These are phyloP conservation scores for Platygyra sinensis DNA, from an alignment of 64 coral and sea anemone species.

Conservation along the genomic window DNA sequence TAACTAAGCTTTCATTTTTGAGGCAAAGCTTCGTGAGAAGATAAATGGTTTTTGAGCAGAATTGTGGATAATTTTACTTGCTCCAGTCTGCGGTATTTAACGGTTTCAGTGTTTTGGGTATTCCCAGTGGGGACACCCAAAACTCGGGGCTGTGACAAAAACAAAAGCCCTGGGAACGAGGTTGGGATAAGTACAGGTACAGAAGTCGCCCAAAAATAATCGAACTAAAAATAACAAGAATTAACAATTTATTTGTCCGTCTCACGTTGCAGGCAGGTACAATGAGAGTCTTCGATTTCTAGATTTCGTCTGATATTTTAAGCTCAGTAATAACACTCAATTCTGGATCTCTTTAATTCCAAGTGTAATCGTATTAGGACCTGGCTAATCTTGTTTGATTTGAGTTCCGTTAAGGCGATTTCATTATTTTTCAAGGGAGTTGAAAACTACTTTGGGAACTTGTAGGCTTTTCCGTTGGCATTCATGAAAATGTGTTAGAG, in stretches of 20 bases:
- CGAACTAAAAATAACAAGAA: background rate
- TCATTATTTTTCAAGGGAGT: background rate
- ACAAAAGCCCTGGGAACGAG: too few species aligned
- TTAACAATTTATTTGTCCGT: background rate
- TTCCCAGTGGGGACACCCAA: too few species aligned
- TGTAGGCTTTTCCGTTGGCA: too few species aligned
- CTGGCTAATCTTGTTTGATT: background rate
- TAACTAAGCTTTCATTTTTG: too few species aligned
- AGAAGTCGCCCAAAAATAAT: background rate
- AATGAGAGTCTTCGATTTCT: background rate
- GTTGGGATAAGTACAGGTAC: conserved; percentile 8
- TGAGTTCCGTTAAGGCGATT: background rate
- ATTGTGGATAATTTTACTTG: too few species aligned
- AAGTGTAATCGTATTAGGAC: background rate
- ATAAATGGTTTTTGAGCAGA: too few species aligned
- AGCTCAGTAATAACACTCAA: background rate
- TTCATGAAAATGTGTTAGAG: too few species aligned
- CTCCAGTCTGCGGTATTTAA: too few species aligned
- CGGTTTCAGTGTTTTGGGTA: too few species aligned
- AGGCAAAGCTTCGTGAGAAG: too few species aligned
- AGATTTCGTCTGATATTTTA: background rate
- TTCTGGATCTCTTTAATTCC: background rate
- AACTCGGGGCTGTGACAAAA: too few species aligned
- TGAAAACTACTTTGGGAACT: background rate
- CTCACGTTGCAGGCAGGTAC: background rate